phyloP scores from a whole-genome alignment of 2,888 invertebrate species.

The Neria commutata region DNA sequence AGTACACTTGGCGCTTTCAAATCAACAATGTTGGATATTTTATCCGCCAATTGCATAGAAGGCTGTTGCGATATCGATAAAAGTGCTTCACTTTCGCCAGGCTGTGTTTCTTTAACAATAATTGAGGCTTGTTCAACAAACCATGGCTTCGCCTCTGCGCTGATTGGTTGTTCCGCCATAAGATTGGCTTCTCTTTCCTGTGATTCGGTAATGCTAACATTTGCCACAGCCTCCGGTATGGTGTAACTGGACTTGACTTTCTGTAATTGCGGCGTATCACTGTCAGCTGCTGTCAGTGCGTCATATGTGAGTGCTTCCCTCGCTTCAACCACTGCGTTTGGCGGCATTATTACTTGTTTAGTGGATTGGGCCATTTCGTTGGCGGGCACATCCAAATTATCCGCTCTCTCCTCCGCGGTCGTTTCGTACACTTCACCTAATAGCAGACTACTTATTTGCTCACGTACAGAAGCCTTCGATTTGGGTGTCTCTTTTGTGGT shows the following conservation, averaged over 20 bases:
- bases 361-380: constrained; percentile 50
- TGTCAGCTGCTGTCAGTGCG: constrained; percentile 50
- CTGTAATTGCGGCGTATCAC: constrained; percentile 43
- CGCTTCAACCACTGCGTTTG: constrained; percentile 68
- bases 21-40: constrained; percentile 53
- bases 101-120: constrained; percentile 68
- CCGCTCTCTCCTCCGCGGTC: constrained; percentile 67
- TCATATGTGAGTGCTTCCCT: constrained; percentile 69
- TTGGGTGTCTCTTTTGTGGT: constrained; percentile 20
- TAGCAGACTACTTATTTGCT: constrained; percentile 27
- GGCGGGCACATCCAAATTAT: constrained; percentile 55
- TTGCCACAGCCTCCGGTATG: constrained; percentile 65
- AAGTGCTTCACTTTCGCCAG: constrained; percentile 70
- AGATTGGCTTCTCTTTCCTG: constrained; percentile 70
- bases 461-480: constrained; percentile 21
- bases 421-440: constrained; percentile 37
- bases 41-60: constrained; percentile 43
- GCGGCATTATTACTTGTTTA: constrained; percentile 63
- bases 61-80: constrained; percentile 57
- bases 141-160: constrained; percentile 31
- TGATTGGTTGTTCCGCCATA: constrained; percentile 18
- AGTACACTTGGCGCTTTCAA: constrained; percentile 59
- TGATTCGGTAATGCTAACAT: constrained; percentile 66
- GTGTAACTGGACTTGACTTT: constrained; percentile 66
- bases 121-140: constrained; percentile 66